phyloP scores from a whole-genome alignment of 2,888 invertebrate genomes.

The Mechanitis mazaeus region DNA sequence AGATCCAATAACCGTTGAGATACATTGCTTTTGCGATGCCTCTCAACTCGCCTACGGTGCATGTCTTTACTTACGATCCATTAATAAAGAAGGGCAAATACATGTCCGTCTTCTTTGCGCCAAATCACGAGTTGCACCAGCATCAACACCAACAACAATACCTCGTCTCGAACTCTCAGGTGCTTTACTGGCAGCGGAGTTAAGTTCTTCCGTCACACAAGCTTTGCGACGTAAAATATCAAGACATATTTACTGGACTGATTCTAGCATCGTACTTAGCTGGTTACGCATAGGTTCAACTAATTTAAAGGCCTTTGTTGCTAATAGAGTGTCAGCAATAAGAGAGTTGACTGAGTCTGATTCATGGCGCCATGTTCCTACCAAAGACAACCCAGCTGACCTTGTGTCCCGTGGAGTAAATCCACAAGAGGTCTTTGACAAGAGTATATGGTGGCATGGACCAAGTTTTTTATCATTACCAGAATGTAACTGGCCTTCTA shows the following conservation, averaged over 20 bases:
- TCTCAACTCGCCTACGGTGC: constrained; percentile 8
- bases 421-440: too few species aligned
- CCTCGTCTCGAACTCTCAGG: constrained; percentile 19
- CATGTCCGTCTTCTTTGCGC: constrained; percentile 11
- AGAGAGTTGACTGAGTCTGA: too few species aligned
- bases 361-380: too few species aligned
- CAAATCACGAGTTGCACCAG: constrained; percentile 14
- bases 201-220: constrained; percentile 3
- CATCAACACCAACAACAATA: constrained; percentile 15
- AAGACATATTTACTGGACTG: constrained; percentile 3
- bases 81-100: too few species aligned
- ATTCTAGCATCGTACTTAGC: constrained; percentile 12
- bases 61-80: constrained; percentile 9
- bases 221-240: neutral
- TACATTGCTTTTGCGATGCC: constrained; percentile 14
- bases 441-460: too few species aligned
- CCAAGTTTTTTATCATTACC: too few species aligned
- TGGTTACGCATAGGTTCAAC: neutral
- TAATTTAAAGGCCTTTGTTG: too few species aligned
- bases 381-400: too few species aligned
- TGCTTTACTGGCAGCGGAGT: constrained; percentile 10
- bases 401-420: too few species aligned
- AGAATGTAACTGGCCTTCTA: too few species aligned
- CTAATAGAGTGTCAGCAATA: too few species aligned
- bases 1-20: constrained; percentile 9